phyloP scores from a whole-genome alignment of 1,140 invertebrate genomes.

The Sarcophaga peregrina region DNA sequence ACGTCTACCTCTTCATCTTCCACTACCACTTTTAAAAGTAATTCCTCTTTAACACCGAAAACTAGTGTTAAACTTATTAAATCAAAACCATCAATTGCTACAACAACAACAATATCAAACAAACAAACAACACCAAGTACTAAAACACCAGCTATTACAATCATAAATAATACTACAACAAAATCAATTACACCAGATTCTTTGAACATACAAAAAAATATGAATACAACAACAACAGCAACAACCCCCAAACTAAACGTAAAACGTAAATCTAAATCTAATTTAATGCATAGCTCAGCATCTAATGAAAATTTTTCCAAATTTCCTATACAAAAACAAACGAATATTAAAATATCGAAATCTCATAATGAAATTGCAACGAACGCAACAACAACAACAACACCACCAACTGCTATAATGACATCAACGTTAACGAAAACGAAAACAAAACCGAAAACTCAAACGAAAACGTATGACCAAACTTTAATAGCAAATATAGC shows the following conservation, averaged over 20 bases:
- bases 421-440: constrained; percentile 29
- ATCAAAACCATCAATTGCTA: constrained; percentile 33
- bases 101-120: constrained; percentile 27
- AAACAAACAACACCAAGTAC: constrained; percentile 30
- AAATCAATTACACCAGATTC: constrained; percentile 45
- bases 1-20: constrained; percentile 50
- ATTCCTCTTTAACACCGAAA: neutral
- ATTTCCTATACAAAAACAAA: neutral
- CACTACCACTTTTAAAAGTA: constrained; percentile 40
- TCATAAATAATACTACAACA: constrained; percentile 45
- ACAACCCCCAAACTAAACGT: neutral
- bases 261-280: neutral
- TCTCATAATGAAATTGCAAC: constrained; percentile 34
- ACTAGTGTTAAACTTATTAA: constrained; percentile 15
- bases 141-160: constrained; percentile 19
- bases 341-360: constrained; percentile 8
- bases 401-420: neutral
- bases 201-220: neutral
- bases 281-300: neutral
- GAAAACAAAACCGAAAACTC: neutral
- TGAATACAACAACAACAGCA: neutral
- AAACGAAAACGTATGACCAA: neutral
- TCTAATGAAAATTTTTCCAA: constrained; percentile 30
- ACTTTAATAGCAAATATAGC: neutral
- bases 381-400: neutral